Evolutionary conservation across 2,113 vertebrate species (phyloP).

Genomic region (Oostethus manadensis): DNA sequence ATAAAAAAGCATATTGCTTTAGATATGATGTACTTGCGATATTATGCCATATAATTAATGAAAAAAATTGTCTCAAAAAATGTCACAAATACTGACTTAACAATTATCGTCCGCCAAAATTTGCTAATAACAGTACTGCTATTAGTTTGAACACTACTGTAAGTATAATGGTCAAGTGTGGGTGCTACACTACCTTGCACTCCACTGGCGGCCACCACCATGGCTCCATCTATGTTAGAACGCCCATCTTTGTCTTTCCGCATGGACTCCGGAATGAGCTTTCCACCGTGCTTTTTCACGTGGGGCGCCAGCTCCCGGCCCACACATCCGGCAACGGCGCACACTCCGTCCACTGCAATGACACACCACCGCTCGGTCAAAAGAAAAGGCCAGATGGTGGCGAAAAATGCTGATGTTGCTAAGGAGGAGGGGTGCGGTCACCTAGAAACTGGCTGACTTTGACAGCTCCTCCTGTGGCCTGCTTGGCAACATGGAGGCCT

Average conservation of each 20-base stretch:
- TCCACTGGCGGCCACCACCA: constrained; percentile 94
- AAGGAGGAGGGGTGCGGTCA: constrained; percentile 51
- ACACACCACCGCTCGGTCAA: constrained; percentile 28
- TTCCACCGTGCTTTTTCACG: constrained; percentile 90
- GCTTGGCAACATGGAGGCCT: constrained; percentile 90
- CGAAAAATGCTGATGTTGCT: constrained; percentile 15
- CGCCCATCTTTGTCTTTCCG: constrained; percentile 91
- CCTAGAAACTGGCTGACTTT: constrained; percentile 97
- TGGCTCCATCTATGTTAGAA: constrained; percentile 87
- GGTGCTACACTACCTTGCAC: constrained; percentile 80
- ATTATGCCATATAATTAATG: too few species aligned
- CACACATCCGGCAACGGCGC: constrained; percentile 81
- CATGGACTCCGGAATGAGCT: constrained; percentile 93
- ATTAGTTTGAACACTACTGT: too few species aligned
- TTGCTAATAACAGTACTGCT: too few species aligned
- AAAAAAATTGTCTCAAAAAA: too few species aligned
- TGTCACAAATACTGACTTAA: too few species aligned
- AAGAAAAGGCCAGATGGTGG: constrained; percentile 9
- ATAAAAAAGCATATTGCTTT: too few species aligned
- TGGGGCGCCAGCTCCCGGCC: constrained; percentile 91
- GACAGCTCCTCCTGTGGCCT: constrained; percentile 91
- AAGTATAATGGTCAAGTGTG: background rate
- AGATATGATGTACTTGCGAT: too few species aligned
- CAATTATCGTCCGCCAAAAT: too few species aligned
- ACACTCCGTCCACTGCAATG: constrained; percentile 87